Evolutionary conservation across 2,888 invertebrate genomes (phyloP).

Genomic region (Druceiella hillmani): DNA sequence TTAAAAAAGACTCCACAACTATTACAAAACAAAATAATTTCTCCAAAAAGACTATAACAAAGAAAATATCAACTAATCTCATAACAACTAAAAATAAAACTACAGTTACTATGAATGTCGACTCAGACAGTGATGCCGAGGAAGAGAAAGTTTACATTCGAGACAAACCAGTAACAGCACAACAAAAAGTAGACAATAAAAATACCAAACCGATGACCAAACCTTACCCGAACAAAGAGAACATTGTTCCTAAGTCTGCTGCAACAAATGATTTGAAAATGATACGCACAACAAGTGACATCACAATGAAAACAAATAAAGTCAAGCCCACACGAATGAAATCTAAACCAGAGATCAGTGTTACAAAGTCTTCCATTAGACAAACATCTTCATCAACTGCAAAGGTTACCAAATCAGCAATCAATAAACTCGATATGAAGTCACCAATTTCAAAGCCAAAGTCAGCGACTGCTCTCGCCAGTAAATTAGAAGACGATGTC

Average conservation of each 20-base stretch:
- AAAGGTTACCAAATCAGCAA: conserved; percentile 30
- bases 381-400: too few species aligned
- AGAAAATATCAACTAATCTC: too few species aligned
- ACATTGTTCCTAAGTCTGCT: conserved; percentile 36
- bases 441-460: conserved; percentile 41
- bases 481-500: conserved; percentile 50
- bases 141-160: too few species aligned
- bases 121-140: too few species aligned
- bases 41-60: too few species aligned
- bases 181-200: too few species aligned
- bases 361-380: conserved; percentile 34
- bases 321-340: conserved; percentile 40
- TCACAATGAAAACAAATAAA: conserved; percentile 47
- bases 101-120: too few species aligned
- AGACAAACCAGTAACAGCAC: too few species aligned
- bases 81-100: too few species aligned
- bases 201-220: conserved; percentile 34
- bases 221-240: conserved; percentile 37
- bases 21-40: too few species aligned
- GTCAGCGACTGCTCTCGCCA: conserved; percentile 48
- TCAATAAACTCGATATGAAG: conserved; percentile 34
- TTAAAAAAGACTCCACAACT: not conserved
- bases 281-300: conserved; percentile 53
- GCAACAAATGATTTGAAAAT: conserved; percentile 37
- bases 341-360: conserved; percentile 48